Evolutionary conservation across 1,140 invertebrate genomes (phyloP).

Genomic region (Drosophila sulfurigaster): DNA sequence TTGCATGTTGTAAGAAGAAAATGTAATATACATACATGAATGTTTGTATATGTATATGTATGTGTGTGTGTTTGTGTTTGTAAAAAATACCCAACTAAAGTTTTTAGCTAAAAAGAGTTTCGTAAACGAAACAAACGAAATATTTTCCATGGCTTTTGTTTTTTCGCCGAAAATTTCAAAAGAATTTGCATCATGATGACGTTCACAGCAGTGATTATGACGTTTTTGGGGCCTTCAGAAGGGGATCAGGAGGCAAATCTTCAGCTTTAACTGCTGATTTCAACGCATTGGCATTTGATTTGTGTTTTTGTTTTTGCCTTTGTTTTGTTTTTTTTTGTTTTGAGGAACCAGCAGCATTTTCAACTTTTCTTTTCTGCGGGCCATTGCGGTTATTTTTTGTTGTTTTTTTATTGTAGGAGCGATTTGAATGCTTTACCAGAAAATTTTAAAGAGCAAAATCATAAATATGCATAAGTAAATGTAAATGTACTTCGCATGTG

Average conservation of each 20-base stretch:
- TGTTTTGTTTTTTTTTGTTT: neutral
- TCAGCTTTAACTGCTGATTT: conserved; percentile 19
- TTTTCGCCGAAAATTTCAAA: conserved; percentile 24
- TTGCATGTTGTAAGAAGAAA: conserved; percentile 72
- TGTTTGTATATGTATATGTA: neutral
- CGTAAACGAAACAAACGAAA: conserved; percentile 20
- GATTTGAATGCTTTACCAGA: conserved; percentile 5
- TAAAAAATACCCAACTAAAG: conserved; percentile 42
- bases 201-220: conserved; percentile 9
- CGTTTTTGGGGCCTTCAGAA: neutral
- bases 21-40: conserved; percentile 31
- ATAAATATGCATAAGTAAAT: conserved; percentile 9
- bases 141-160: conserved; percentile 2
- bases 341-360: conserved; percentile 35
- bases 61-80: conserved; percentile 20
- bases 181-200: conserved; percentile 30
- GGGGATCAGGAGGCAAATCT: neutral
- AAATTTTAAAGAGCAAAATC: conserved; percentile 1
- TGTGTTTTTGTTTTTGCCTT: neutral
- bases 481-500: neutral
- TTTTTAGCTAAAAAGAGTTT: conserved; percentile 36
- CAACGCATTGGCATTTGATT: conserved; percentile 31
- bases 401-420: neutral
- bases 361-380: conserved; percentile 30
- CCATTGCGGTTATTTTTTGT: conserved; percentile 16